Conservation (phyloP, 2,888 invertebrate species). For the Pseudoips prasinana region DNA sequence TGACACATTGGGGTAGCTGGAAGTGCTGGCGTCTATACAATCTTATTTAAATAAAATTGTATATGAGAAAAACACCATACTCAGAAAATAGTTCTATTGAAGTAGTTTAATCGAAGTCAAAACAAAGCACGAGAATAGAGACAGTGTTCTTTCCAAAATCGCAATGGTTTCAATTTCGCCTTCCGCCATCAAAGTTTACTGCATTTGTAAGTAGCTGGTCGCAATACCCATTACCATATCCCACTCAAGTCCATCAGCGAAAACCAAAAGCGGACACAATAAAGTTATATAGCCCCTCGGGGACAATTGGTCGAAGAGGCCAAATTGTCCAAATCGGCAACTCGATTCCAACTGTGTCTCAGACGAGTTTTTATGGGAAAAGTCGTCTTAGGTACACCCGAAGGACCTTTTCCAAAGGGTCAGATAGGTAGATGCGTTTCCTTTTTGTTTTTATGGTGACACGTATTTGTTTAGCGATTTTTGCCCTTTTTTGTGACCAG, state of each 20-base stretch:
- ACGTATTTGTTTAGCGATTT: slow-evolving; percentile 26
- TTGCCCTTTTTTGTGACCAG: slow-evolving; percentile 19
- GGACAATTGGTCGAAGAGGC: slow-evolving; percentile 17
- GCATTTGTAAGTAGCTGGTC: slow-evolving; percentile 9
- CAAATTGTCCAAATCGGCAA: slow-evolving; percentile 1
- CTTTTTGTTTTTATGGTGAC: slow-evolving; percentile 21
- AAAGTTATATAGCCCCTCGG: slow-evolving; percentile 25
- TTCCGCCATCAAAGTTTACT: slow-evolving; percentile 2
- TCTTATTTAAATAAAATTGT: too few species aligned
- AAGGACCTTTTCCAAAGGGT: neutral
- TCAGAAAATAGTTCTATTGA: too few species aligned
- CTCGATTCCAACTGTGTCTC: slow-evolving; percentile 13
- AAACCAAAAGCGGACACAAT: slow-evolving; percentile 25
- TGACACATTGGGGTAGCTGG: too few species aligned
- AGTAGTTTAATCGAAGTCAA: too few species aligned
- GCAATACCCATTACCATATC: slow-evolving; percentile 25
- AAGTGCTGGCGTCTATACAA: too few species aligned
- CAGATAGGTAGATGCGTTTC: slow-evolving; percentile 10
- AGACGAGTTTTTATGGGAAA: slow-evolving; percentile 26
- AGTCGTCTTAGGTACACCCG: slow-evolving; percentile 20
- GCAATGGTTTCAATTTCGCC: slow-evolving; percentile 14
- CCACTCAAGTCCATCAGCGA: slow-evolving; percentile 33
- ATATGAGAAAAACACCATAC: too few species aligned
- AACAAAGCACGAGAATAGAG: too few species aligned
- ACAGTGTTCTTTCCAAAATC: too few species aligned